phyloP scores from a whole-genome alignment of 2,797 vertebrate species.

The Pygocentrus nattereri region DNA sequence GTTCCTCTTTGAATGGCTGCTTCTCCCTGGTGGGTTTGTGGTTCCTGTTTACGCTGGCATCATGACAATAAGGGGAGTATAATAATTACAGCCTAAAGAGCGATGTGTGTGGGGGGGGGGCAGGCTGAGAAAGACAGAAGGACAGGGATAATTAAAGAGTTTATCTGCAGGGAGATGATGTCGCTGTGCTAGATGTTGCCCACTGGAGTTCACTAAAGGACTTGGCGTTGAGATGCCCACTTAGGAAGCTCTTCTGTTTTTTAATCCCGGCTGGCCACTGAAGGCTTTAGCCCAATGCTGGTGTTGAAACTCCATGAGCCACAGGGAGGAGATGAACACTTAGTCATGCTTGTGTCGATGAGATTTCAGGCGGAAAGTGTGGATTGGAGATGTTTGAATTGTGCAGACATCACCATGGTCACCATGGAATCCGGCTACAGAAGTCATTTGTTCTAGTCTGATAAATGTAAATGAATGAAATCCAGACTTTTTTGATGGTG shows the following conservation, averaged over 20 bases:
- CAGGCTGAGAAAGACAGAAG: conserved; percentile 15
- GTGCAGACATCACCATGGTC: too few species aligned
- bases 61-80: conserved; percentile 18
- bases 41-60: conserved; percentile 49
- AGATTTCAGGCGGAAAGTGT: background rate
- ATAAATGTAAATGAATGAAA: too few species aligned
- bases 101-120: background rate
- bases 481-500: too few species aligned
- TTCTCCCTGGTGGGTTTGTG: conserved; percentile 24
- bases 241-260: background rate
- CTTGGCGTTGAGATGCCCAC: background rate
- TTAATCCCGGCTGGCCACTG: background rate
- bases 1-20: conserved; percentile 30
- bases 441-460: too few species aligned
- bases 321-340: background rate
- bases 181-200: background rate
- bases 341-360: background rate
- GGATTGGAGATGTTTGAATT: too few species aligned
- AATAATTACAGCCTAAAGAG: conserved; percentile 33
- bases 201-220: conserved; percentile 10
- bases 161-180: background rate
- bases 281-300: background rate
- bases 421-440: too few species aligned
- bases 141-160: conserved; percentile 16
- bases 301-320: background rate